Evolutionary conservation across 2,113 vertebrate genomes (phyloP).

Genomic region (Pipra filicauda): DNA sequence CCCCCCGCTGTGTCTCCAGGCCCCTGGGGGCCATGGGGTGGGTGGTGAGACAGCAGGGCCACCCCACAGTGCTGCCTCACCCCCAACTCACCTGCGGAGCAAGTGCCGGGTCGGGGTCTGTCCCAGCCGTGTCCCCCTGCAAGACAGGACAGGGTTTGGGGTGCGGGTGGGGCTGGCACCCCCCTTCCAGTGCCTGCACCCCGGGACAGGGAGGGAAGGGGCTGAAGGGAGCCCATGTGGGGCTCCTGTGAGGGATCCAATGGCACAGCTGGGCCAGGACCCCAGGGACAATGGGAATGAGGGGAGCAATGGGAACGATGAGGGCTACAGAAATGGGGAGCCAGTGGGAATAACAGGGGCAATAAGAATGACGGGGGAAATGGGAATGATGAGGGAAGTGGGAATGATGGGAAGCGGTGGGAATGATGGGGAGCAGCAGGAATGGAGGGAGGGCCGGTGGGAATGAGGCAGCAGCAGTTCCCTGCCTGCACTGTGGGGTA

Average conservation of each 20-base stretch:
- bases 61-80: rapidly evolving
- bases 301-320: neutral
- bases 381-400: too few relatives aligned
- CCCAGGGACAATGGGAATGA: neutral
- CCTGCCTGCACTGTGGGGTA: rapidly evolving
- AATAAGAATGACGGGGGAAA: neutral
- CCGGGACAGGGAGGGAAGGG: rapidly evolving
- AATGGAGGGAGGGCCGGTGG: neutral
- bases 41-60: neutral
- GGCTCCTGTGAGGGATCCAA: rapidly evolving
- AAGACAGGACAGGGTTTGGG: neutral
- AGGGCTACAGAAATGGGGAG: neutral
- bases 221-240: rapidly evolving
- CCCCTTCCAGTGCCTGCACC: rapidly evolving
- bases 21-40: rapidly evolving
- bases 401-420: neutral
- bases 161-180: neutral
- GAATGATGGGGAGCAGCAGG: neutral
- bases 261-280: rapidly evolving
- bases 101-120: rapidly evolving
- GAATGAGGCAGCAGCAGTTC: neutral
- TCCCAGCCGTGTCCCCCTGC: neutral
- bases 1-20: neutral
- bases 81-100: neutral
- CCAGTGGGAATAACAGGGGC: neutral